phyloP scores from a whole-genome alignment of 2,113 vertebrate genomes.

The Irena cyanogastra region DNA sequence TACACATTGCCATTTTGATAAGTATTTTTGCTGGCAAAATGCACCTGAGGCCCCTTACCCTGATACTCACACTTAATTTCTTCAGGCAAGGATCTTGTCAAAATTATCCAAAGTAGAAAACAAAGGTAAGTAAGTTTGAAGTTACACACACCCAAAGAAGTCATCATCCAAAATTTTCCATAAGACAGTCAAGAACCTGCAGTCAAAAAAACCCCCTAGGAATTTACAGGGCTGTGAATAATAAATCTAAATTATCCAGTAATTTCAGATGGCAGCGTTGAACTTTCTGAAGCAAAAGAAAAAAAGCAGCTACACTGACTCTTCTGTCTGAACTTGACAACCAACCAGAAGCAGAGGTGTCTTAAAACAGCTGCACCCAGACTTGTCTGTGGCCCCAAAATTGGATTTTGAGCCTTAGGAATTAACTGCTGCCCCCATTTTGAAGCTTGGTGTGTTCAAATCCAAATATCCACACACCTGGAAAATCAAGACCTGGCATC shows the following conservation, averaged over 20 bases:
- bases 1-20: not conserved
- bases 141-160: not conserved
- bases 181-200: not conserved
- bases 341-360: not conserved
- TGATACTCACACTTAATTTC: not conserved
- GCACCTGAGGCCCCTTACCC: not conserved
- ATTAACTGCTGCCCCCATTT: not conserved
- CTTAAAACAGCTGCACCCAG: not conserved
- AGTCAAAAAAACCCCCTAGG: accelerated
- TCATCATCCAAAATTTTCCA: not conserved
- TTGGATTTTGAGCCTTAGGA: not conserved
- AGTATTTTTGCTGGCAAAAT: not conserved
- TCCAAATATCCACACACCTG: not conserved
- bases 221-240: not conserved
- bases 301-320: not conserved
- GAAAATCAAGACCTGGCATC: not conserved
- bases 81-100: not conserved
- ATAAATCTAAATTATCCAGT: not conserved
- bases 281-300: not conserved
- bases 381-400: no score
- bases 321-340: not conserved
- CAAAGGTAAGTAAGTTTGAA: not conserved
- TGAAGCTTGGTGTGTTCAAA: not conserved
- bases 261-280: not conserved
- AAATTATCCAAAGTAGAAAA: not conserved